Conservation (phyloP, 2,888 invertebrate species). For the Allygus modestus region DNA sequence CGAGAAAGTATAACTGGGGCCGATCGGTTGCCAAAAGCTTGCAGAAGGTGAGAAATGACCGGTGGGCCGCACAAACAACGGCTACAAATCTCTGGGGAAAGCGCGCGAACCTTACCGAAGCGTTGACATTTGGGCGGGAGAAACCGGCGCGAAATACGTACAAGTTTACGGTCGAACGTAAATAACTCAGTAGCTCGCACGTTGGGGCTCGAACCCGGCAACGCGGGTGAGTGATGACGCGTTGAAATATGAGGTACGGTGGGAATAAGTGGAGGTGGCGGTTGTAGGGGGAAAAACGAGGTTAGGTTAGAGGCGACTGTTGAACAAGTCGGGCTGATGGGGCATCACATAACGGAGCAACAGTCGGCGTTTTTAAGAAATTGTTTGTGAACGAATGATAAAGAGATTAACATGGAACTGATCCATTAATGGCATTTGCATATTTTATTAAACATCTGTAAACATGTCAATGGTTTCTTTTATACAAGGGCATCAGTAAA, state of each 20-base stretch:
- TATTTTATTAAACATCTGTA: too few species aligned
- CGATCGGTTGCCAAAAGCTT: slow-evolving; percentile 28
- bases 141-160: slow-evolving; percentile 17
- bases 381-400: too few species aligned
- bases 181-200: background rate
- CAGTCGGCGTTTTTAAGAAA: too few species aligned
- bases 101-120: background rate
- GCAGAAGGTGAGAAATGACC: slow-evolving; percentile 26
- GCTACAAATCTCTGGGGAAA: slow-evolving; percentile 25
- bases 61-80: background rate
- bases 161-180: slow-evolving; percentile 3
- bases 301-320: too few species aligned
- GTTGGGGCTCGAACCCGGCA: background rate
- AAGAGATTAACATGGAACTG: too few species aligned
- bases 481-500: too few species aligned
- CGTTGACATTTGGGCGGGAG: slow-evolving; percentile 39
- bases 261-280: background rate
- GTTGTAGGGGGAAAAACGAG: too few species aligned
- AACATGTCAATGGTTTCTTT: too few species aligned
- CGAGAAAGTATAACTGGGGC: slow-evolving; percentile 2
- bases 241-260: background rate
- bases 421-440: too few species aligned
- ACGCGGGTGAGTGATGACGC: background rate
- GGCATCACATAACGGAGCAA: too few species aligned
- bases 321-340: too few species aligned